A percentile compares a stretch with the other conserved stretches of the same genome.
phyloP scores from a whole-genome alignment of 1,140 invertebrate genomes.

The honey bee (Apis mellifera) region DNA sequence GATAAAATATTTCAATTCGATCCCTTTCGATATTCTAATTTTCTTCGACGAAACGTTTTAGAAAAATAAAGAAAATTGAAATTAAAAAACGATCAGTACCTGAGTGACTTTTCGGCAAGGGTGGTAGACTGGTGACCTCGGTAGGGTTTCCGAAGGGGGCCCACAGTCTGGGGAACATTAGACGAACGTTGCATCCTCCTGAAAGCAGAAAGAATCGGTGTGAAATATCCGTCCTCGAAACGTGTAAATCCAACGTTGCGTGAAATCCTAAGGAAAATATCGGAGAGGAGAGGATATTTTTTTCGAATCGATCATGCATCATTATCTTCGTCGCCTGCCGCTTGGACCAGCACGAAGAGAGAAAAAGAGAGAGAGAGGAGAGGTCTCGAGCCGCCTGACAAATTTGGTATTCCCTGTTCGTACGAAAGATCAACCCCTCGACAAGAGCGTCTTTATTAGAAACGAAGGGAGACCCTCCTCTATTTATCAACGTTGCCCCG shows the following conservation, averaged over 20 bases:
- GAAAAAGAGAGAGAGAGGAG: background rate
- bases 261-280: slow-evolving; percentile 19
- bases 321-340: slow-evolving; percentile 38
- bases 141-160: slow-evolving; percentile 74
- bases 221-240: background rate
- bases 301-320: slow-evolving; percentile 55
- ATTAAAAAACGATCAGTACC: slow-evolving; percentile 60
- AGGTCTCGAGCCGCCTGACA: slow-evolving; percentile 65
- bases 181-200: slow-evolving; percentile 77
- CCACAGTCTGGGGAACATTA: slow-evolving; percentile 80
- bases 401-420: slow-evolving; percentile 79
- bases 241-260: background rate
- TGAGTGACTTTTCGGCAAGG: slow-evolving; percentile 77
- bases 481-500: slow-evolving; percentile 77
- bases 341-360: slow-evolving; percentile 21
- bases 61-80: too few species aligned
- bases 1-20: background rate
- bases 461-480: slow-evolving; percentile 73
- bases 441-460: slow-evolving; percentile 81
- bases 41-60: too few species aligned
- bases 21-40: too few species aligned
- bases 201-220: slow-evolving; percentile 7
- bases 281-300: slow-evolving; percentile 10
- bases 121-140: slow-evolving; percentile 73
- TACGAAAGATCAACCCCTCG: slow-evolving; percentile 79